Percentiles rank a stretch among this genome's conserved stretches.
Evolutionary conservation across 2,797 vertebrate species (phyloP).

Genomic region (Bufotes viridis): DNA sequence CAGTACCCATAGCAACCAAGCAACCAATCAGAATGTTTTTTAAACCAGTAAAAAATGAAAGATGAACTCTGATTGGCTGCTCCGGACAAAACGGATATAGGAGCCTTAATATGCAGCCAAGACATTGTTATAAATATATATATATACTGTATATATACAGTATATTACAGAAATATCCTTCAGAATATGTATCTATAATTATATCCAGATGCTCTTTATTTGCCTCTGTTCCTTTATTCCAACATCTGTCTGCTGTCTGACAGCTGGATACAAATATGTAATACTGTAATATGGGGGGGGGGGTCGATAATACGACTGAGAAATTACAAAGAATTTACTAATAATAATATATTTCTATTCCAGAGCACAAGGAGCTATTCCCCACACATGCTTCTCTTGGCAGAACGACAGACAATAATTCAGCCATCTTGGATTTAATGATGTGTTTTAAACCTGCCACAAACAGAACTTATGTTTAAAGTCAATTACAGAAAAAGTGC

Average conservation of each 20-base stretch:
- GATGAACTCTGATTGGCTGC: no score
- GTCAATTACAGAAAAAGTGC: conserved; percentile 52
- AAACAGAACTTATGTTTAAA: conserved; percentile 60
- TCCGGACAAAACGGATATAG: no score
- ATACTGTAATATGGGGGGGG: background rate
- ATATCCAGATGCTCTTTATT: conserved; percentile 23
- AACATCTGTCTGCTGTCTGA: conserved; percentile 46
- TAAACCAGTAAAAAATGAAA: no score
- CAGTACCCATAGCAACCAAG: no score
- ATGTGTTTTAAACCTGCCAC: conserved; percentile 59
- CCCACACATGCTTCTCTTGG: conserved; percentile 34
- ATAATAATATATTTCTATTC: conserved; percentile 38
- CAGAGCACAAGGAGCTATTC: conserved; percentile 14
- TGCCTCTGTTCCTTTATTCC: background rate
- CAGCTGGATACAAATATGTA: conserved; percentile 45
- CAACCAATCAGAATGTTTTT: no score
- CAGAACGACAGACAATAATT: conserved; percentile 48
- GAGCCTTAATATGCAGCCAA: no score
- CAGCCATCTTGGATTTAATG: conserved; percentile 60
- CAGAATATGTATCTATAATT: background rate
- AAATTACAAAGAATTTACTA: conserved; percentile 9
- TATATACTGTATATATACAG: no score
- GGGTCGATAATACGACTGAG: background rate
- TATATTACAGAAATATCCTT: background rate
- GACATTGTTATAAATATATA: no score